phyloP scores from a whole-genome alignment of 2,888 invertebrate species.

The Thera obeliscata region DNA sequence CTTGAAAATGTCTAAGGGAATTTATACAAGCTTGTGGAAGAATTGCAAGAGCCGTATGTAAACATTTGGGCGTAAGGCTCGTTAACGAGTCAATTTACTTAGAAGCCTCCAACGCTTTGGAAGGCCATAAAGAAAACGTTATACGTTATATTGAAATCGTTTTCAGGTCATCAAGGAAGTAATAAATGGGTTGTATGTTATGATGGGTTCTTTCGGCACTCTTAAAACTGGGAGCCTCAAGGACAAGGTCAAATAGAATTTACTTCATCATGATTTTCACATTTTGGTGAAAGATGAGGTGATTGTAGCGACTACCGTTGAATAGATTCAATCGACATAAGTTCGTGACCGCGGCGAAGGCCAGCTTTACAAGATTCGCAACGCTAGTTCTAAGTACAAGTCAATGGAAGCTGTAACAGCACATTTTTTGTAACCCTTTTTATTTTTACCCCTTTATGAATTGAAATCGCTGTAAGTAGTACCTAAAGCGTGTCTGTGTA shows the following conservation, averaged over 20 bases:
- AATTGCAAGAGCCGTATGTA: slow-evolving; percentile 1
- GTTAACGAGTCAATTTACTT: slow-evolving; percentile 21
- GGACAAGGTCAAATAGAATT: too few species aligned
- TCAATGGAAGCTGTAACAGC: neutral
- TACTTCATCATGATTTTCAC: neutral
- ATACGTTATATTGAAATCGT: slow-evolving; percentile 12
- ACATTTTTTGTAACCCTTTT: neutral
- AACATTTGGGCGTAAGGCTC: neutral
- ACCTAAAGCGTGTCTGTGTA: too few species aligned
- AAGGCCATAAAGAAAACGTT: slow-evolving; percentile 14
- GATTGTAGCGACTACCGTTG: slow-evolving; percentile 16
- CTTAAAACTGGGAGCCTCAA: too few species aligned
- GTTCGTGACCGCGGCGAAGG: slow-evolving; percentile 29
- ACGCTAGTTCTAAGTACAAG: slow-evolving; percentile 12
- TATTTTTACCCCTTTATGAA: neutral
- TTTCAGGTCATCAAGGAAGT: slow-evolving; percentile 15
- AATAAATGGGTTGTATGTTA: neutral
- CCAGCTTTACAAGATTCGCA: slow-evolving; percentile 16
- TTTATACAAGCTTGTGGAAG: neutral
- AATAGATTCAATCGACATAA: slow-evolving; percentile 23
- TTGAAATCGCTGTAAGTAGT: too few species aligned
- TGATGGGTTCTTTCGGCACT: slow-evolving; percentile 6
- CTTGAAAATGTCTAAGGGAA: neutral
- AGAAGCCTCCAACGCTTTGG: slow-evolving; percentile 11
- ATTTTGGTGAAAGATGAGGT: neutral